These are phyloP conservation scores for Bellardia bayeri DNA, from an alignment of 2,888 invertebrate genomes.

Conservation along the genomic window DNA sequence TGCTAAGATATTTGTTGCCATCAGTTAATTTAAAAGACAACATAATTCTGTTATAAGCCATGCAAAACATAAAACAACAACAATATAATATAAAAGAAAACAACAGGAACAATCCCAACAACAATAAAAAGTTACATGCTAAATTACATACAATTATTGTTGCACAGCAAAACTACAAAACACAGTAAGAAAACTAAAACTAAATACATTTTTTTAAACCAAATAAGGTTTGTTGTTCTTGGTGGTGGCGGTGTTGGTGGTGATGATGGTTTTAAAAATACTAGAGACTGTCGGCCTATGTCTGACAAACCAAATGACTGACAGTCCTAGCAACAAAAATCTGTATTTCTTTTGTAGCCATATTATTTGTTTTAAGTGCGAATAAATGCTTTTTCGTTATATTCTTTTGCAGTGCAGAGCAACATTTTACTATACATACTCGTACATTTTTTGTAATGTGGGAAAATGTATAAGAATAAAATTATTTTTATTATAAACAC, in stretches of 20 bases:
- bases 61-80: slow-evolving; percentile 16
- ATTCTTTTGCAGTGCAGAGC: neutral
- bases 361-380: slow-evolving; percentile 65
- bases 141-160: slow-evolving; percentile 80
- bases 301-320: slow-evolving; percentile 13
- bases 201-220: slow-evolving; percentile 38
- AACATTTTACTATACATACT: neutral
- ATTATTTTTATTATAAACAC: neutral
- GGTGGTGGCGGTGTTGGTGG: neutral
- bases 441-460: slow-evolving; percentile 27
- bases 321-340: slow-evolving; percentile 21
- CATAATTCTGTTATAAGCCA: slow-evolving; percentile 74
- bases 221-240: slow-evolving; percentile 28
- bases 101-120: neutral
- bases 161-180: slow-evolving; percentile 17
- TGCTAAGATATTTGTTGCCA: slow-evolving; percentile 68
- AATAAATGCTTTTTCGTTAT: slow-evolving; percentile 60
- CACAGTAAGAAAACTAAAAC: slow-evolving; percentile 22
- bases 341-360: slow-evolving; percentile 26
- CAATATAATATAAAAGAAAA: slow-evolving; percentile 11
- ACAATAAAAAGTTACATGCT: slow-evolving; percentile 63
- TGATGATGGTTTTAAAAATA: slow-evolving; percentile 1
- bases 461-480: slow-evolving; percentile 47
- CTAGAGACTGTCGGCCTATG: neutral
- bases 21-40: slow-evolving; percentile 73